Evolutionary conservation across 2,113 vertebrate species (phyloP).

Genomic region (Bujurquina vittata): DNA sequence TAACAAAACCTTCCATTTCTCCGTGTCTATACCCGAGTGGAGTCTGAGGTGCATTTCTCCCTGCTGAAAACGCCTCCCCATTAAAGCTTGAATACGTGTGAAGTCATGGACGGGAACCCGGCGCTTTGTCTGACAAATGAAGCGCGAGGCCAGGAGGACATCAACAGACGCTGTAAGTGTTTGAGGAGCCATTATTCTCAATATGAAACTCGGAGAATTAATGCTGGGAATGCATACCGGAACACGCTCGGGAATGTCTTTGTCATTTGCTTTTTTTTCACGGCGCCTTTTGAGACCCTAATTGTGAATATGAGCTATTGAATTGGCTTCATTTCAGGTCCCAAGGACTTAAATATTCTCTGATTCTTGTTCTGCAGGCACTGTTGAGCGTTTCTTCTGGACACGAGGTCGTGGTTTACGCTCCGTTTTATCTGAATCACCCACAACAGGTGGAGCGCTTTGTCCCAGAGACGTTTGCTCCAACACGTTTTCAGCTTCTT

Average conservation of each 20-base stretch:
- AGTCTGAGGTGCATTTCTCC: neutral
- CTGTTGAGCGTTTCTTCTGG: neutral
- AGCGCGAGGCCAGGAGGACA: neutral
- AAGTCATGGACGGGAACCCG: constrained; percentile 29
- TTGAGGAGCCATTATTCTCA: neutral
- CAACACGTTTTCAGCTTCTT: constrained; percentile 4
- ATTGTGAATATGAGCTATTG: neutral
- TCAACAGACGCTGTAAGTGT: neutral
- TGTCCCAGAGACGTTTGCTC: neutral
- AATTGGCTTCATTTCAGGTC: constrained; percentile 25
- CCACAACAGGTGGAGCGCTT: constrained; percentile 36
- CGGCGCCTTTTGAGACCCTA: neutral
- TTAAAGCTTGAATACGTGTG: constrained; percentile 5
- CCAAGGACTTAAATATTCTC: neutral
- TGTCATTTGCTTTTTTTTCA: constrained; percentile 9
- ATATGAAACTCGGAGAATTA: neutral
- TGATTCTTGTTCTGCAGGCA: neutral
- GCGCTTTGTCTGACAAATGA: neutral
- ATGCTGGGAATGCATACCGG: constrained; percentile 9
- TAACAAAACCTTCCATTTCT: neutral
- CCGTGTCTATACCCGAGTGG: neutral
- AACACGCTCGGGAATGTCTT: constrained; percentile 8
- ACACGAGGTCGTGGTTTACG: constrained; percentile 15
- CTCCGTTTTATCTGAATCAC: constrained; percentile 31
- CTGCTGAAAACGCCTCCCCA: neutral